These are phyloP conservation scores for Burhinus bistriatus DNA, from an alignment of 2,113 vertebrate genomes.

Conservation along the genomic window DNA sequence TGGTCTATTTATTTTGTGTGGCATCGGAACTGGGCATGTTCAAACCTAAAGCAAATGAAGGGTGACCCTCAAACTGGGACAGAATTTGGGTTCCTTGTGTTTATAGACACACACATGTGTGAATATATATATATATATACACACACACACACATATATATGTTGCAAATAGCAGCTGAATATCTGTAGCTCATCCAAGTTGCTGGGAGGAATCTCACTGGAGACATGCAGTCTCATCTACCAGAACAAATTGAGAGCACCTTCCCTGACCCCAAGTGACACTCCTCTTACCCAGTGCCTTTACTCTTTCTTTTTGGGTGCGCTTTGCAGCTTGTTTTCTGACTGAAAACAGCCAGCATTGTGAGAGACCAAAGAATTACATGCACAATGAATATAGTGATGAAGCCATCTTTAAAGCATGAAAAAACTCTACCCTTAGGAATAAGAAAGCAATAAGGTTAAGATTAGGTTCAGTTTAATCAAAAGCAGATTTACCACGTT, in stretches of 20 bases:
- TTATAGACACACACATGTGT: not conserved
- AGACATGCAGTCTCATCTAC: not conserved
- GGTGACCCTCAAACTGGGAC: not conserved
- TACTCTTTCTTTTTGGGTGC: not conserved
- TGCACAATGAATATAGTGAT: not conserved
- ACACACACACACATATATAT: fast-evolving
- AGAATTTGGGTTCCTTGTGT: not conserved
- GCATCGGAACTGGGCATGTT: not conserved
- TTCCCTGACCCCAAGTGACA: not conserved
- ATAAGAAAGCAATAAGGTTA: not conserved
- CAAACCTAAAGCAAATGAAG: not conserved
- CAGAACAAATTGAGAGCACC: not conserved
- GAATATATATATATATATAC: not conserved
- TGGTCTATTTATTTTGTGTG: not conserved
- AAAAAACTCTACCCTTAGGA: not conserved
- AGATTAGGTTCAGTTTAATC: not conserved
- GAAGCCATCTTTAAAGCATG: not conserved
- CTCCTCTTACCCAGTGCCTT: not conserved
- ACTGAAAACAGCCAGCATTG: not conserved
- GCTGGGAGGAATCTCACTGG: not conserved
- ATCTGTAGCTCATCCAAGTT: not conserved
- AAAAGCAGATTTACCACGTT: not conserved
- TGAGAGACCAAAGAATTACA: not conserved
- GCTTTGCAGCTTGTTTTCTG: not conserved
- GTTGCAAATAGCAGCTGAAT: not conserved